Percentiles rank a stretch among this genome's conserved stretches.
Conservation (phyloP, 2,797 vertebrate species). For the Cossypha dichroa region DNA sequence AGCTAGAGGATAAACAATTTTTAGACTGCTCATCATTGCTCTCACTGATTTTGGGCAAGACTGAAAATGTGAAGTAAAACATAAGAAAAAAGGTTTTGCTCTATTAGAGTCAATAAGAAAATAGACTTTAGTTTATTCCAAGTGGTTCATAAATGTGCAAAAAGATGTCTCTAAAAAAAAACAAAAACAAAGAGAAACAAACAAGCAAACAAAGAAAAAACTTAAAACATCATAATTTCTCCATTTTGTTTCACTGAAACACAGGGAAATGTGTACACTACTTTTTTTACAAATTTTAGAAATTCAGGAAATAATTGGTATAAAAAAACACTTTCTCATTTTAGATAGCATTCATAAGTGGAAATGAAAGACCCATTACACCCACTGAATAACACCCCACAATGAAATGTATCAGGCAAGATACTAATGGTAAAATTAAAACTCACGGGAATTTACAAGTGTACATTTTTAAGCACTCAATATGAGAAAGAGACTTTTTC, state of each 20-base stretch:
- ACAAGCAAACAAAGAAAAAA: background rate
- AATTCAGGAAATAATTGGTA: background rate
- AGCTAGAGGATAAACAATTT: background rate
- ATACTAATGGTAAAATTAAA: background rate
- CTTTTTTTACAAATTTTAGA: background rate
- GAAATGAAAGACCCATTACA: background rate
- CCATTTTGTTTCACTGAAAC: background rate
- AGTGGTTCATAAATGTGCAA: background rate
- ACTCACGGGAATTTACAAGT: background rate
- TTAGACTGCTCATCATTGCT: background rate
- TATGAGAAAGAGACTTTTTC: background rate
- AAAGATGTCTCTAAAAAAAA: background rate
- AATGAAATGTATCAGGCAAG: background rate
- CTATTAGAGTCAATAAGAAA: background rate
- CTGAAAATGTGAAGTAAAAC: background rate
- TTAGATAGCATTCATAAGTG: background rate
- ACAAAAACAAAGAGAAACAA: background rate
- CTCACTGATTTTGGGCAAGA: background rate
- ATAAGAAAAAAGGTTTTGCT: background rate
- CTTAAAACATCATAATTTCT: background rate
- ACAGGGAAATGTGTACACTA: background rate
- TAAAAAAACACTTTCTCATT: background rate
- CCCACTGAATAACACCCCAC: background rate
- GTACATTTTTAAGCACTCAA: background rate
- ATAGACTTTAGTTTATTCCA: background rate